Evolutionary conservation across 2,888 invertebrate genomes (phyloP).

Genomic region (Drosophila testacea): DNA sequence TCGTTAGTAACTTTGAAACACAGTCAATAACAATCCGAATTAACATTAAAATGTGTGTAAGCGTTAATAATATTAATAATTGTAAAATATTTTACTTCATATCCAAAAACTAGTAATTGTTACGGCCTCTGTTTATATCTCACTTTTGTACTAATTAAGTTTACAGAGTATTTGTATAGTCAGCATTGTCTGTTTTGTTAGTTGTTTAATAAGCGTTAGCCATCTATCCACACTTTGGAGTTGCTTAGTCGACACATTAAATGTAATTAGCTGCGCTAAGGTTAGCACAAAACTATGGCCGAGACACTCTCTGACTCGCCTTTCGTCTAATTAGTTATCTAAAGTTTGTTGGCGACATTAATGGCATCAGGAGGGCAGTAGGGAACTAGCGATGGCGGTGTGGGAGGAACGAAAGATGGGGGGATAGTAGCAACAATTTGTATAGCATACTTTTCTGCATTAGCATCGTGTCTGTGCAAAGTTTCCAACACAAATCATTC

Average conservation of each 20-base stretch:
- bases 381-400: not conserved
- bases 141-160: no score
- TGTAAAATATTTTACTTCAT: no score
- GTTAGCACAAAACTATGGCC: slow-evolving; percentile 68
- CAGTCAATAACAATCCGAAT: no score
- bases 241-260: slow-evolving; percentile 79
- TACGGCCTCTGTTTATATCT: not conserved
- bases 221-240: slow-evolving; percentile 57
- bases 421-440: slow-evolving; percentile 51
- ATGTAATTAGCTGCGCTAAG: slow-evolving; percentile 78
- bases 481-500: slow-evolving; percentile 63
- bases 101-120: no score
- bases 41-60: no score
- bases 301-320: slow-evolving; percentile 42
- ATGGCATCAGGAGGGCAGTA: slow-evolving; percentile 40
- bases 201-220: slow-evolving; percentile 68
- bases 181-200: not conserved
- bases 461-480: slow-evolving; percentile 49
- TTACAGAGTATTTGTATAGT: slow-evolving; percentile 15
- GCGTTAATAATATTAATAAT: no score
- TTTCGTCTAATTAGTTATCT: slow-evolving; percentile 76
- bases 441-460: slow-evolving; percentile 66
- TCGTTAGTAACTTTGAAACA: no score
- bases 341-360: slow-evolving; percentile 78
- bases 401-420: not conserved